phyloP scores from a whole-genome alignment of 23 tunicate species.

The Halocynthia roretzi region DNA sequence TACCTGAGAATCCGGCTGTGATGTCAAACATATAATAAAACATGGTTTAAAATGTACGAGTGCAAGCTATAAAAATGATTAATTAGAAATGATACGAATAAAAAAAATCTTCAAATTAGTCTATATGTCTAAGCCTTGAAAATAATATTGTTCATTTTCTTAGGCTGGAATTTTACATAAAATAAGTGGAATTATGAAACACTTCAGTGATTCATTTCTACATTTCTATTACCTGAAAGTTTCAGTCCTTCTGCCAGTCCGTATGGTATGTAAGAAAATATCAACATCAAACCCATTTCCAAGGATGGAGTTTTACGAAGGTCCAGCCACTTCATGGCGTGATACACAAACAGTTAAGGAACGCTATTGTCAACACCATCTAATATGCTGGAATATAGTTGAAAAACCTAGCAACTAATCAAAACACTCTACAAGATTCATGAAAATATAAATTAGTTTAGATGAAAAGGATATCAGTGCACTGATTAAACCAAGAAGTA shows the following conservation, averaged over 20 bases:
- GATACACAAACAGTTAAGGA: constrained; percentile 1
- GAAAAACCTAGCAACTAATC: neutral
- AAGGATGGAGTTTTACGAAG: constrained; percentile 87
- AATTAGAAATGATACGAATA: neutral
- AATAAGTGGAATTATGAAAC: neutral
- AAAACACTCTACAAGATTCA: neutral
- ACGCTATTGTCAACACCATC: neutral
- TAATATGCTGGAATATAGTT: neutral
- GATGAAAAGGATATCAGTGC: constrained; percentile 94
- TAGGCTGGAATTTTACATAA: neutral
- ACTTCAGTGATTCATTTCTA: neutral
- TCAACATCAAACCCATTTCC: constrained; percentile 98
- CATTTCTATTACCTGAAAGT: constrained; percentile 43
- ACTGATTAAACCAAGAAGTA: constrained; percentile 70
- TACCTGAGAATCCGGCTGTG: constrained; percentile 48
- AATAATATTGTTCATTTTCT: too few relatives aligned
- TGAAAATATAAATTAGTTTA: neutral
- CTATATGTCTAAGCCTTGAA: too few relatives aligned
- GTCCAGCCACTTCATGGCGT: constrained; percentile 93
- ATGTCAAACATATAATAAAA: neutral
- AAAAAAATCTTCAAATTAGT: neutral
- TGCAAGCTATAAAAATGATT: neutral
- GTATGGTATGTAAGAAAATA: constrained; percentile 82
- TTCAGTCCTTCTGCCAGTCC: constrained; percentile 85
- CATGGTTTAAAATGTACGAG: neutral